Percentiles rank a stretch among this genome's conserved stretches.
phyloP scores from a whole-genome alignment of 1,140 invertebrate species.

The Mamestra configurata region DNA sequence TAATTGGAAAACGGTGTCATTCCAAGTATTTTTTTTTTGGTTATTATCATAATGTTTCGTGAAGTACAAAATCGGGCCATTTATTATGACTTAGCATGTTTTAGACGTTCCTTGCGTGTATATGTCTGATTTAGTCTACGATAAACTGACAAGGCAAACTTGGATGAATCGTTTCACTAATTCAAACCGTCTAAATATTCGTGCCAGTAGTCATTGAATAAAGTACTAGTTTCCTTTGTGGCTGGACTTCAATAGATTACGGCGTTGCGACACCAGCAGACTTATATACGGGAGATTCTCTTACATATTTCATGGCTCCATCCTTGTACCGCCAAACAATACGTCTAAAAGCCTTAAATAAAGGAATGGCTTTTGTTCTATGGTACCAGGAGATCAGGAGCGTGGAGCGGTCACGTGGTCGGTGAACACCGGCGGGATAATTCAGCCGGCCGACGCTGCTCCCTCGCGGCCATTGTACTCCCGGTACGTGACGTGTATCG shows the following conservation, averaged over 20 bases:
- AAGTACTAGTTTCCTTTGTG: slow-evolving; percentile 7
- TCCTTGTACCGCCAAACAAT: slow-evolving; percentile 42
- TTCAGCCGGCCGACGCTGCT: slow-evolving; percentile 38
- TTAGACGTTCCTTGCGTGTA: slow-evolving; percentile 23
- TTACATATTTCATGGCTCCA: slow-evolving; percentile 46
- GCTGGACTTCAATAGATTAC: slow-evolving; percentile 22
- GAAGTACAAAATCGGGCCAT: not conserved
- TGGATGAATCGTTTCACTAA: slow-evolving; percentile 20
- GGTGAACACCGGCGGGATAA: slow-evolving; percentile 43
- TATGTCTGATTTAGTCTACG: slow-evolving; percentile 28
- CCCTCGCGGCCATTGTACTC: slow-evolving; percentile 57
- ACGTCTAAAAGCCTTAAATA: slow-evolving; percentile 46
- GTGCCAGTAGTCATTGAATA: slow-evolving; percentile 29
- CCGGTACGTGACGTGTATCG: slow-evolving; percentile 64
- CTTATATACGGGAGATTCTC: not conserved
- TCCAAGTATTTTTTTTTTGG: not conserved
- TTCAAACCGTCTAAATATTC: slow-evolving; percentile 32
- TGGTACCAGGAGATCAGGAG: slow-evolving; percentile 30
- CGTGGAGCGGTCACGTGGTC: slow-evolving; percentile 33
- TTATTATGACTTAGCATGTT: slow-evolving; percentile 34
- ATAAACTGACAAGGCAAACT: slow-evolving; percentile 39
- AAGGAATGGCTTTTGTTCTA: slow-evolving; percentile 47
- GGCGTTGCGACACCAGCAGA: slow-evolving; percentile 7
- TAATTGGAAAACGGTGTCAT: not conserved
- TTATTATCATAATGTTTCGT: not conserved